Evolutionary conservation across 2,888 invertebrate species (phyloP).

Genomic region (Drosophila planitibia): DNA sequence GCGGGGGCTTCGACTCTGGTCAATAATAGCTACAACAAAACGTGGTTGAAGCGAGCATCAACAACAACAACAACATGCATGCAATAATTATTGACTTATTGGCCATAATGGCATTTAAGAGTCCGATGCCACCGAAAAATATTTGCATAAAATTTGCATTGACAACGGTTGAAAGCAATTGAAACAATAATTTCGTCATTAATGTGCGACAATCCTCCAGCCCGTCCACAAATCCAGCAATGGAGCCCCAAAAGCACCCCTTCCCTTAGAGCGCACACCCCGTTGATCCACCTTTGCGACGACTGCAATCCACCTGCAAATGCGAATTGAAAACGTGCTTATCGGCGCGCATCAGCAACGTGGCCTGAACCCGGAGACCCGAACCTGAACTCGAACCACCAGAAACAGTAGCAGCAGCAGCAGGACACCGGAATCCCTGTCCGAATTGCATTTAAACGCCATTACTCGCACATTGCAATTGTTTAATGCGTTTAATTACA

Average conservation of each 20-base stretch:
- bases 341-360: conserved; percentile 75
- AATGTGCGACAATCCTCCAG: conserved; percentile 70
- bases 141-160: conserved; percentile 82
- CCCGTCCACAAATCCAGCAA: not conserved
- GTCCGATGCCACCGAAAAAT: conserved; percentile 56
- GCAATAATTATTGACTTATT: conserved; percentile 81
- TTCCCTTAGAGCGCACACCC: not conserved
- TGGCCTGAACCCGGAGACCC: conserved; percentile 24
- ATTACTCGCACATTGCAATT: conserved; percentile 73
- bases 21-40: conserved; percentile 38
- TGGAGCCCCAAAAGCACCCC: not conserved
- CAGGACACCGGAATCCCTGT: conserved; percentile 16
- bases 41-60: conserved; percentile 18
- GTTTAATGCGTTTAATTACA: conserved; percentile 82
- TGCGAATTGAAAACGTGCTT: conserved; percentile 81
- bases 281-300: not conserved
- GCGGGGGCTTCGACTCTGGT: conserved; percentile 1
- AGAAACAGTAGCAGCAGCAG: conserved; percentile 2
- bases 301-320: conserved; percentile 38
- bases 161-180: conserved; percentile 82
- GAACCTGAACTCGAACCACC: conserved; percentile 16
- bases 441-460: conserved; percentile 61
- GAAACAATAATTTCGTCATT: conserved; percentile 83
- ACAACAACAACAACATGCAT: conserved; percentile 20
- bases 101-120: conserved; percentile 77